Percentiles rank a stretch among this genome's conserved stretches.
Conservation (phyloP, 2,888 invertebrate species). For the Cerastis rubricosa region DNA sequence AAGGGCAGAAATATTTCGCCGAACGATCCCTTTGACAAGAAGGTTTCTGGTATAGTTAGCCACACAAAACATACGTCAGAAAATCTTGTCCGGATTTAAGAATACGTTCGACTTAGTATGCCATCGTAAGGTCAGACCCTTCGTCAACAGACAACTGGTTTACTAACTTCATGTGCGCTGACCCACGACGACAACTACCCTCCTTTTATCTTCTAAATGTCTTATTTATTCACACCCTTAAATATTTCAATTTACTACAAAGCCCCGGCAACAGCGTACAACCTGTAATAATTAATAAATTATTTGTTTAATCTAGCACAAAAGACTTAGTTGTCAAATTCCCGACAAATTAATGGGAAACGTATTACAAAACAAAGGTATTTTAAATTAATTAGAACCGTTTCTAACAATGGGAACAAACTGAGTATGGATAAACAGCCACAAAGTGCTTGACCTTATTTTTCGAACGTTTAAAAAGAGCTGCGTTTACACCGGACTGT, state of each 20-base stretch:
- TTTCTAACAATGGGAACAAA: constrained; percentile 47
- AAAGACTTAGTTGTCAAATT: constrained; percentile 37
- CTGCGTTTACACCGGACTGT: constrained; percentile 39
- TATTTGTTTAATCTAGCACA: constrained; percentile 40
- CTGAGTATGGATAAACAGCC: constrained; percentile 53
- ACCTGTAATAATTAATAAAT: constrained; percentile 28
- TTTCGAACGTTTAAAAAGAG: constrained; percentile 41
- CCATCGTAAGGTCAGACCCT: constrained; percentile 10
- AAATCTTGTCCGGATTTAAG: background rate
- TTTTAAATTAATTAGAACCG: constrained; percentile 51
- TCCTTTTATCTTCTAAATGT: constrained; percentile 29
- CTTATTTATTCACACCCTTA: constrained; percentile 10
- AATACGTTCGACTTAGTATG: background rate
- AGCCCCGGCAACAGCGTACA: background rate
- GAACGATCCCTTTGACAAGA: background rate
- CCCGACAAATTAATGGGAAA: constrained; percentile 30
- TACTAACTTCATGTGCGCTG: constrained; percentile 33
- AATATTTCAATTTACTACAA: constrained; percentile 25
- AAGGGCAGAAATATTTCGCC: background rate
- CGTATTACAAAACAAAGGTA: constrained; percentile 34
- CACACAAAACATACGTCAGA: background rate
- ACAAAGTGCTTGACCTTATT: constrained; percentile 63
- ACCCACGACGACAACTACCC: constrained; percentile 6
- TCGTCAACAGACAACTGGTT: constrained; percentile 21
- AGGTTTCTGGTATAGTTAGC: background rate